These are phyloP conservation scores for Muscicapa comitata DNA, from an alignment of 2,797 vertebrate genomes.

Conservation along the genomic window DNA sequence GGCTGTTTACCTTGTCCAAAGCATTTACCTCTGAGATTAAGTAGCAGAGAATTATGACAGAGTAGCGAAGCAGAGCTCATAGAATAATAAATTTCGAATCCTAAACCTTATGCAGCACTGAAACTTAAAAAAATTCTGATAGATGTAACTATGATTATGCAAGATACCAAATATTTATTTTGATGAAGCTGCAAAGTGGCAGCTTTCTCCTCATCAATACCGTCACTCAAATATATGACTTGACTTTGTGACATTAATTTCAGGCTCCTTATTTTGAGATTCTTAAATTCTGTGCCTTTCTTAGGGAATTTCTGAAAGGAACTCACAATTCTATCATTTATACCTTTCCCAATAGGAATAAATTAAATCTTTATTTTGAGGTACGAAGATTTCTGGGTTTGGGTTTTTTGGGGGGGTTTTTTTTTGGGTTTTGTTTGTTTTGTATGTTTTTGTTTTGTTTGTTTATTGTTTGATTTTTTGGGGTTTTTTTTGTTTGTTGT, in stretches of 20 bases:
- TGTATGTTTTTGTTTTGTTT: not conserved
- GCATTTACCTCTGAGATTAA: not conserved
- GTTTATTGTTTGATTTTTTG: not conserved
- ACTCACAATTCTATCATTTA: not conserved
- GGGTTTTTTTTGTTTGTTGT: not conserved
- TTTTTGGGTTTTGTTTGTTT: not conserved
- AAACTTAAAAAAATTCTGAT: not conserved
- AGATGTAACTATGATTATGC: not conserved
- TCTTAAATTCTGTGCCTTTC: not conserved
- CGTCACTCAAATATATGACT: not conserved
- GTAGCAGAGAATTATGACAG: not conserved
- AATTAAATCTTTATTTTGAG: not conserved
- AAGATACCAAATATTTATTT: not conserved
- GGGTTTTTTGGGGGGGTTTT: not conserved
- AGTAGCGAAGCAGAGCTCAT: not conserved
- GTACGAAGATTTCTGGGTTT: not conserved
- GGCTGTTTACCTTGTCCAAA: not conserved
- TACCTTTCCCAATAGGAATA: not conserved
- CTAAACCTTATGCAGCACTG: not conserved
- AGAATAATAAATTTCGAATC: not conserved
- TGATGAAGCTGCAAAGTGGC: not conserved
- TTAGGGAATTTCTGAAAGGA: not conserved
- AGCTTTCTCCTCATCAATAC: not conserved
- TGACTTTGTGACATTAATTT: not conserved
- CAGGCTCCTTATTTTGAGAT: not conserved